Percentiles rank a stretch among this genome's conserved stretches.
Evolutionary conservation across 2,113 vertebrate species (phyloP).

Genomic region (human (Homo sapiens)): DNA sequence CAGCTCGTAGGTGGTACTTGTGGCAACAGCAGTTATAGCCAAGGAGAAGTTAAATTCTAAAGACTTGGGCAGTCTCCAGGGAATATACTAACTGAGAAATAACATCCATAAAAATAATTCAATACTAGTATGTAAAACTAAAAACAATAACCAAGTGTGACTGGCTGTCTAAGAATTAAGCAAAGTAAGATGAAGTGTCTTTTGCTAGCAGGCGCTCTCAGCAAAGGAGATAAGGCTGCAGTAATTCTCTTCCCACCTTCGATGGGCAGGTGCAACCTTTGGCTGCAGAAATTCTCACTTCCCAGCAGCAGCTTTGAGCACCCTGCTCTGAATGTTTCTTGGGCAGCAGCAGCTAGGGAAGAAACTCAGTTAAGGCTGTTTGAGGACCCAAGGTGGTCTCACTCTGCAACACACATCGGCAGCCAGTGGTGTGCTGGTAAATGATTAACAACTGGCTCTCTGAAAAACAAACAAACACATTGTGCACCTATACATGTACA

Average conservation of each 20-base stretch:
- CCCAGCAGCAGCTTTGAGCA: neutral
- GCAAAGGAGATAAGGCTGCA: neutral
- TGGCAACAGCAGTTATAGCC: constrained; percentile 47
- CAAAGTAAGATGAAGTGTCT: constrained; percentile 73
- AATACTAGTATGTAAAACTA: constrained; percentile 70
- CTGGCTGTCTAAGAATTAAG: constrained; percentile 75
- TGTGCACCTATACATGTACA: fast-evolving
- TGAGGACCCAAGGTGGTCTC: neutral
- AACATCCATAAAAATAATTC: constrained; percentile 78
- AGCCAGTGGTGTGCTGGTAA: neutral
- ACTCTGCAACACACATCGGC: neutral
- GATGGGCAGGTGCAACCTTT: neutral
- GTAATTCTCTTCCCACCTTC: neutral
- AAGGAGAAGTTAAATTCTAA: constrained; percentile 56
- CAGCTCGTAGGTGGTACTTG: neutral
- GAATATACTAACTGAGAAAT: constrained; percentile 78
- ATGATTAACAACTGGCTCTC: neutral
- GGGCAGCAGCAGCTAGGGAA: neutral
- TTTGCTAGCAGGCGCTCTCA: neutral
- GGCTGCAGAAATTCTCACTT: neutral
- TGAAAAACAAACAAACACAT: neutral
- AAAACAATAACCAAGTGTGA: constrained; percentile 76
- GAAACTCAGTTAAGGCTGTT: neutral
- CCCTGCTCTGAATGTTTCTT: neutral
- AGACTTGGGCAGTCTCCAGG: constrained; percentile 55